These are phyloP conservation scores for Semaprochilodus insignis DNA, from an alignment of 2,797 vertebrate genomes.

Conservation along the genomic window DNA sequence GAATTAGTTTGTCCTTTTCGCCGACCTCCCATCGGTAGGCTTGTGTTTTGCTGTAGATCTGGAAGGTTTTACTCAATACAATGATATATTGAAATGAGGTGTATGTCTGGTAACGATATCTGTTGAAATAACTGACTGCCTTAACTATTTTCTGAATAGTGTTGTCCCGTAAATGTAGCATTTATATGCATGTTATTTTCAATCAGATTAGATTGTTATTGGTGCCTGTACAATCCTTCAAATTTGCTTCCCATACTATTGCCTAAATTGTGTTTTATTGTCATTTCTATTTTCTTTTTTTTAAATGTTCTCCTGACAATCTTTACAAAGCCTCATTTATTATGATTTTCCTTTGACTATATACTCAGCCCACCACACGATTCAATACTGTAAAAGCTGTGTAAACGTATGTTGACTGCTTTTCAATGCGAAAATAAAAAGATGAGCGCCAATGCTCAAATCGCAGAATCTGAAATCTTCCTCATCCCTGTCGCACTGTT, in stretches of 20 bases:
- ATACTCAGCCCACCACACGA: slow-evolving; percentile 1
- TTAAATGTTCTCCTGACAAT: slow-evolving; percentile 13
- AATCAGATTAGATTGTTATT: slow-evolving; percentile 16
- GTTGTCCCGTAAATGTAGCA: slow-evolving; percentile 15
- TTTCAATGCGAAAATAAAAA: slow-evolving; percentile 33
- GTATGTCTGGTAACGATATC: not conserved
- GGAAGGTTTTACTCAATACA: not conserved
- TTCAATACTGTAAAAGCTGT: slow-evolving; percentile 3
- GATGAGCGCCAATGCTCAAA: slow-evolving; percentile 14
- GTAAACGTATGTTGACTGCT: slow-evolving; percentile 24
- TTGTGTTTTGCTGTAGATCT: not conserved
- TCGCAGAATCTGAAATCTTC: slow-evolving; percentile 9
- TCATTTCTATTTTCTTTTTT: not conserved
- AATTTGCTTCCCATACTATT: not conserved
- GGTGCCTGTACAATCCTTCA: slow-evolving; percentile 21
- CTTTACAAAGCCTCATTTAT: not conserved
- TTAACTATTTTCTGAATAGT: slow-evolving; percentile 15
- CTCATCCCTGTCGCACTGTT: slow-evolving; percentile 5
- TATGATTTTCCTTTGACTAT: not conserved
- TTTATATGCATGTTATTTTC: slow-evolving; percentile 24
- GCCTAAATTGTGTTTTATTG: not conserved
- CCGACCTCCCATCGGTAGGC: not conserved
- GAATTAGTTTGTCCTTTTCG: not conserved
- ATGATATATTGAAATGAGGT: not conserved
- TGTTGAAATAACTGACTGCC: not conserved